Conservation (phyloP, 2,113 vertebrate genomes). For the Oryzias melastigma region DNA sequence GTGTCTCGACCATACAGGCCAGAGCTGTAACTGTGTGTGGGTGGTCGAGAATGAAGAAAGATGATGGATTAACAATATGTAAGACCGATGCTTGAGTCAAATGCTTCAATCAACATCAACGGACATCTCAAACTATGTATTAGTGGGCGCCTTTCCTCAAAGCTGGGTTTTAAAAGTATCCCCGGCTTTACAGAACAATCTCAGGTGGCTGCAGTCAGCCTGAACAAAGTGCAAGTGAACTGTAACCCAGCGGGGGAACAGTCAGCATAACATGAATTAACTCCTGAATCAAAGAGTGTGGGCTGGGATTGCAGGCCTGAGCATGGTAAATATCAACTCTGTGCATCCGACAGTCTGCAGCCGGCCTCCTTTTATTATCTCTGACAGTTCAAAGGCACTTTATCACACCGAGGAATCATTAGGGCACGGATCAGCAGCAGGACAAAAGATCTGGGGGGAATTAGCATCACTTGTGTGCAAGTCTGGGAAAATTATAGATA, state of each 20-base stretch:
- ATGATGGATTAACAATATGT: background rate
- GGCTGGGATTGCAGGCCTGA: conserved; percentile 27
- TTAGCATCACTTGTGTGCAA: conserved; percentile 39
- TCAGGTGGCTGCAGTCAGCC: conserved; percentile 3
- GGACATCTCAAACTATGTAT: background rate
- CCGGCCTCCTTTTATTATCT: conserved; percentile 57
- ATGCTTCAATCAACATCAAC: background rate
- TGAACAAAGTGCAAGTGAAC: conserved; percentile 9
- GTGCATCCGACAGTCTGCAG: conserved; percentile 35
- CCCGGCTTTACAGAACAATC: conserved; percentile 3
- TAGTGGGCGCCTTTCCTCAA: conserved; percentile 2
- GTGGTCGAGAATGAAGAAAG: no score
- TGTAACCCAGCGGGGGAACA: background rate
- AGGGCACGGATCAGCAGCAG: conserved; percentile 58
- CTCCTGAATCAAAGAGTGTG: conserved; percentile 28
- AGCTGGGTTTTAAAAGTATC: background rate
- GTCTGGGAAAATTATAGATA: conserved; percentile 19
- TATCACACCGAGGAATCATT: conserved; percentile 62
- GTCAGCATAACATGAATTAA: conserved; percentile 39
- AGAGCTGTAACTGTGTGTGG: no score
- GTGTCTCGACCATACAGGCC: no score
- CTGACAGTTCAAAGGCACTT: conserved; percentile 72
- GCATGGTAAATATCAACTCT: conserved; percentile 41
- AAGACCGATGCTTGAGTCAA: no score
- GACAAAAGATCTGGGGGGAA: conserved; percentile 42